Conservation (phyloP, 2,888 invertebrate genomes). For the Nephrocerus scutellatus region DNA sequence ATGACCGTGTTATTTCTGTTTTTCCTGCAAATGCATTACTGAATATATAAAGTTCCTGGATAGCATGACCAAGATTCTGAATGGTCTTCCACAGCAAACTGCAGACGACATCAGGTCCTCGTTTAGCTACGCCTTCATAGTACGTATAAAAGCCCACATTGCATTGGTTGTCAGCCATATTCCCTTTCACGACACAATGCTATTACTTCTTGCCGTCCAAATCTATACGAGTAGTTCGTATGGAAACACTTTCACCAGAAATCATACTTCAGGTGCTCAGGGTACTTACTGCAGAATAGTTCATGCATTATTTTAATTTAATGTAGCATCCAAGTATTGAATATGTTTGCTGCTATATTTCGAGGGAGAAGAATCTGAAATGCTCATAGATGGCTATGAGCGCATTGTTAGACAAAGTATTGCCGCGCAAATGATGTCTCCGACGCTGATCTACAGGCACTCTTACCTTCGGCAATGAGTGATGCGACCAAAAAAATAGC, state of each 20-base stretch:
- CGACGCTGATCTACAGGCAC: constrained; percentile 1
- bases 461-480: constrained; percentile 1
- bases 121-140: constrained; percentile 2
- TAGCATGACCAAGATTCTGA: constrained; percentile 2
- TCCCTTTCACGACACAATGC: background rate
- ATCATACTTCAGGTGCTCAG: background rate
- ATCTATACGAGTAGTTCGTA: constrained; percentile 4
- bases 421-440: background rate
- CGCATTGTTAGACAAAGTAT: background rate
- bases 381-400: background rate
- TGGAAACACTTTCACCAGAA: background rate
- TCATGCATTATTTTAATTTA: constrained; percentile 2
- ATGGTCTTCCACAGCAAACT: too few species aligned
- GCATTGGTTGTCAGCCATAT: background rate
- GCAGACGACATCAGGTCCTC: constrained; percentile 3
- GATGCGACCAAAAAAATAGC: background rate
- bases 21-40: constrained; percentile 3
- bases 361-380: background rate
- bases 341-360: constrained; percentile 2
- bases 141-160: constrained; percentile 1
- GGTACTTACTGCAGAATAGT: constrained; percentile 3
- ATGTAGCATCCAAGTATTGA: background rate
- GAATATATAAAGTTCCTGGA: constrained; percentile 1
- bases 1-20: constrained; percentile 1
- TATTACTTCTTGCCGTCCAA: constrained; percentile 1